These are phyloP conservation scores for Phalanger gymnotis DNA, from an alignment of 2,797 vertebrate species.

Conservation along the genomic window DNA sequence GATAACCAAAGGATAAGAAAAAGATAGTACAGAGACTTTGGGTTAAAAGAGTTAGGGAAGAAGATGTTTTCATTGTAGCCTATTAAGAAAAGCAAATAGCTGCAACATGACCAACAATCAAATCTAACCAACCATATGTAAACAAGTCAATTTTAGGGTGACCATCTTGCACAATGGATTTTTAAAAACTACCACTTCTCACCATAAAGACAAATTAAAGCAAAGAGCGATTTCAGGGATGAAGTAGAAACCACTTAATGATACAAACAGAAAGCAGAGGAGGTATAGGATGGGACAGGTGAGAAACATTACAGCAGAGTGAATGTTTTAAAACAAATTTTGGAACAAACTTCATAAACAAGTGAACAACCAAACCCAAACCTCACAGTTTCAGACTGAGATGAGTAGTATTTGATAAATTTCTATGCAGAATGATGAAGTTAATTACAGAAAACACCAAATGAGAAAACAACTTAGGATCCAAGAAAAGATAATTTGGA, in stretches of 20 bases:
- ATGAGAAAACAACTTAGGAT: conserved; percentile 4
- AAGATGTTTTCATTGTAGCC: neutral
- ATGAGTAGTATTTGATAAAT: conserved; percentile 2
- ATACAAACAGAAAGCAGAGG: neutral
- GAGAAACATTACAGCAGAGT: neutral
- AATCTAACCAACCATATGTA: neutral
- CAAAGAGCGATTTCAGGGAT: neutral
- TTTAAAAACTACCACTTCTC: neutral
- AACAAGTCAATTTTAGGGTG: neutral
- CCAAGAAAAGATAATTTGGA: neutral
- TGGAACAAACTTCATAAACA: neutral
- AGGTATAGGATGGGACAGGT: neutral
- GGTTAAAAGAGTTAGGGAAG: conserved; percentile 14
- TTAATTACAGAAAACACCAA: conserved; percentile 18
- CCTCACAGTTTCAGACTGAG: neutral
- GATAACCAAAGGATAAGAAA: neutral
- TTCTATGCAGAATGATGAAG: conserved; percentile 20
- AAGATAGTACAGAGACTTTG: neutral
- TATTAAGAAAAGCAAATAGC: neutral
- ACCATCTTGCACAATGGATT: neutral
- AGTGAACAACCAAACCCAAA: neutral
- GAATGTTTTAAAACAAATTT: neutral
- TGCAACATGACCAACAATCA: neutral
- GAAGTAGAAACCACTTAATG: conserved; percentile 7
- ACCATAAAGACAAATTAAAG: neutral